Evolutionary conservation across 1,140 invertebrate genomes (phyloP).

Genomic region (Globodera ellingtonae): DNA sequence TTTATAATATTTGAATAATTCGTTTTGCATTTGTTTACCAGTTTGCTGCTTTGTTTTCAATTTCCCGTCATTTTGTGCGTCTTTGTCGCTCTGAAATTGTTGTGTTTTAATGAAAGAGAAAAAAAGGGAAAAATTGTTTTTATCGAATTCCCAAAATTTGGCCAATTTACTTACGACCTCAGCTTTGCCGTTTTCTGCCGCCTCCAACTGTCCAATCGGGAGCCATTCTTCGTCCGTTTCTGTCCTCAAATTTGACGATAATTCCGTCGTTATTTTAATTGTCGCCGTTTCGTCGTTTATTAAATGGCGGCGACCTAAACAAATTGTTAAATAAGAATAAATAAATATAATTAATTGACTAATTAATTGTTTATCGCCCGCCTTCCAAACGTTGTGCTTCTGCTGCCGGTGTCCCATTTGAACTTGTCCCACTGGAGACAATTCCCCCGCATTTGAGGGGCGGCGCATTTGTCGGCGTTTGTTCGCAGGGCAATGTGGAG

Average conservation of each 20-base stretch:
- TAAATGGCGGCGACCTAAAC: background rate
- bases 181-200: background rate
- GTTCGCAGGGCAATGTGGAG: conserved; percentile 29
- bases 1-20: background rate
- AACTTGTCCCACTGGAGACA: background rate
- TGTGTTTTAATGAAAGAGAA: background rate
- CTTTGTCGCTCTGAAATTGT: background rate
- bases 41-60: background rate
- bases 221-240: conserved; percentile 18
- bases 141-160: background rate
- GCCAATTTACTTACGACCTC: background rate
- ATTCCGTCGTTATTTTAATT: background rate
- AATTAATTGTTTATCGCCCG: background rate
- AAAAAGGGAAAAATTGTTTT: background rate
- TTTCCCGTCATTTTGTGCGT: background rate
- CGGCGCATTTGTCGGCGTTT: conserved; percentile 41
- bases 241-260: conserved; percentile 9
- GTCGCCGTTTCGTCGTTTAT: background rate
- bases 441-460: conserved; percentile 18
- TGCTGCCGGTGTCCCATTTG: background rate
- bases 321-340: too few relatives aligned
- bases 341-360: too few relatives aligned
- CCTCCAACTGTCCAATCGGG: conserved; percentile 18
- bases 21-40: background rate
- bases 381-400: background rate